phyloP scores from a whole-genome alignment of 1,140 invertebrate species.

The Conus ventricosus region DNA sequence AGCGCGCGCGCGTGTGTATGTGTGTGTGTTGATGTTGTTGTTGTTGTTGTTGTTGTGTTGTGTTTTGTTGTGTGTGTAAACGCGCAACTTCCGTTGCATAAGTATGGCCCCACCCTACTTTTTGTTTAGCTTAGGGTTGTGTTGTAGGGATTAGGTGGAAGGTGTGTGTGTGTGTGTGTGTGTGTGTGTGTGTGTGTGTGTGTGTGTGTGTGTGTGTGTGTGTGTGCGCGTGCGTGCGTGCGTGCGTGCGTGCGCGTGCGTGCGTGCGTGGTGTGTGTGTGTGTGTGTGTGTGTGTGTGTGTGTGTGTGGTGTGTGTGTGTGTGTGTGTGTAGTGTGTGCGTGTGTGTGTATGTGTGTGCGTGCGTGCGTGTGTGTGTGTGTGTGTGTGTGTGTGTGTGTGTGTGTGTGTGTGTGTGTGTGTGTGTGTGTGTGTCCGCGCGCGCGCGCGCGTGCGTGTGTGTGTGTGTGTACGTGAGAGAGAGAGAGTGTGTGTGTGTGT shows the following conservation, averaged over 20 bases:
- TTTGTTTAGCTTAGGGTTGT: too few relatives aligned
- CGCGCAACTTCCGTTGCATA: too few relatives aligned
- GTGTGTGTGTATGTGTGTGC: background rate
- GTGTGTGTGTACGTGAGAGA: background rate
- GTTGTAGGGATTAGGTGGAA: too few relatives aligned
- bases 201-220: conserved; percentile 20
- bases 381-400: conserved; percentile 1
- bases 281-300: background rate
- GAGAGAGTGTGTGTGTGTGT: background rate
- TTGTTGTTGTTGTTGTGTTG: too few relatives aligned
- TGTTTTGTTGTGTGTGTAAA: too few relatives aligned
- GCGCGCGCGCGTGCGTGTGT: background rate
- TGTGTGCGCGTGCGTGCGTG: background rate
- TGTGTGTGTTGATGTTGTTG: too few relatives aligned
- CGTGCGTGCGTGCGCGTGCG: background rate
- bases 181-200: conserved; percentile 16
- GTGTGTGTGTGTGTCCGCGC: conserved; percentile 1
- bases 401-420: conserved; percentile 20
- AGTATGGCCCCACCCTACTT: too few relatives aligned
- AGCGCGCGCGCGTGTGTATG: too few relatives aligned
- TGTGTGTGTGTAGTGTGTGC: background rate
- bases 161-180: conserved; percentile 1
- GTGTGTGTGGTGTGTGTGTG: background rate
- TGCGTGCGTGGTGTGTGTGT: background rate
- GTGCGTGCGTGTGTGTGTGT: background rate